Conservation (phyloP, 2,888 invertebrate species). For the Ochlodes sylvanus region DNA sequence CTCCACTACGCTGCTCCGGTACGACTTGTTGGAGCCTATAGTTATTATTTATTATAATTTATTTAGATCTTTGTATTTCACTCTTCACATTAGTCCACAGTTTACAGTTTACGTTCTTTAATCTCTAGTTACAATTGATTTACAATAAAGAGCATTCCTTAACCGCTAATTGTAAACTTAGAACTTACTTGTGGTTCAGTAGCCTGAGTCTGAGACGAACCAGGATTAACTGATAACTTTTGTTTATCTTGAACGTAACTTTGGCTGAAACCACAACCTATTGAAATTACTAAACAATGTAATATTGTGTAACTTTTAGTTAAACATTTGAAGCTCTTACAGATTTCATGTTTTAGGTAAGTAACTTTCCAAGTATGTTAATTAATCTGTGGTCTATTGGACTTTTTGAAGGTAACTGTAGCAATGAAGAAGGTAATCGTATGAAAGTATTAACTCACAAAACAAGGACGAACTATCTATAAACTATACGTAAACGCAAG, state of each 20-base stretch:
- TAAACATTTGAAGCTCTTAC: neutral
- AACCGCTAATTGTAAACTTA: constrained; percentile 17
- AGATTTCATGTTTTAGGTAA: neutral
- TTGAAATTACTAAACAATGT: constrained; percentile 11
- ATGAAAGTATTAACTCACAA: too few species aligned
- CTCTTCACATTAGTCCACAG: too few species aligned
- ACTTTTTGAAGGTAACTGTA: neutral
- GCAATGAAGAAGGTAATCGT: too few species aligned
- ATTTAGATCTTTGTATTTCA: too few species aligned
- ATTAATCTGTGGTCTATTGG: neutral
- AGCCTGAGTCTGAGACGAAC: constrained; percentile 4
- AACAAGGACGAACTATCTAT: too few species aligned
- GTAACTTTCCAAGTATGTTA: neutral
- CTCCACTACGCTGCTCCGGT: too few species aligned
- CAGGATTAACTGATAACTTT: constrained; percentile 22
- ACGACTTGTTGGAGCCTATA: too few species aligned
- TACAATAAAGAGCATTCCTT: constrained; percentile 16
- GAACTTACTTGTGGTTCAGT: constrained; percentile 15
- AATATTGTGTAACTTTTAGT: neutral
- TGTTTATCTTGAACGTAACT: constrained; percentile 13
- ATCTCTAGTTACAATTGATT: neutral
- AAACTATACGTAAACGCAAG: too few species aligned
- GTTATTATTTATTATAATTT: too few species aligned
- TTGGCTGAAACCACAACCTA: constrained; percentile 2
- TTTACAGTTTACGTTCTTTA: neutral